Conservation (phyloP, 2,113 vertebrate genomes). For the Phylloscopus whistleri region DNA sequence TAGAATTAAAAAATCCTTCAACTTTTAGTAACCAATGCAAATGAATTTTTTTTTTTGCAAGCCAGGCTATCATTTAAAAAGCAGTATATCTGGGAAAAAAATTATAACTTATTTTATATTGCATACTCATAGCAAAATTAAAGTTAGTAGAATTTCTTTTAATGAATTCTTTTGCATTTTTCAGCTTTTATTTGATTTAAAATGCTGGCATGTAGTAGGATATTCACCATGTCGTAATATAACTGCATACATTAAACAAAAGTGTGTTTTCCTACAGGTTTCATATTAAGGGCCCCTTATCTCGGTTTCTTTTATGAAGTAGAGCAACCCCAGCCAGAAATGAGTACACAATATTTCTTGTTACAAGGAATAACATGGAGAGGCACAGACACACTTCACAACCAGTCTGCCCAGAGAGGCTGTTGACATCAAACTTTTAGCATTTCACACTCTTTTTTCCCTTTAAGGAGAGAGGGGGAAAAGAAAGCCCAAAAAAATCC, state of each 20-base stretch:
- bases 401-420: neutral
- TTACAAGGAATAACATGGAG: neutral
- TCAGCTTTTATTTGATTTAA: neutral
- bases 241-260: neutral
- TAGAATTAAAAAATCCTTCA: neutral
- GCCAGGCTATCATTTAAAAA: neutral
- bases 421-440: neutral
- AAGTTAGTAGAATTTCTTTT: neutral
- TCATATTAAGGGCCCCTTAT: neutral
- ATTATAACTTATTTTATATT: neutral
- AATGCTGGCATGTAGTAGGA: neutral
- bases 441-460: neutral
- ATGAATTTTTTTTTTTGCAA: neutral
- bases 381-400: neutral
- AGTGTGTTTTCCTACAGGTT: neutral
- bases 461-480: neutral
- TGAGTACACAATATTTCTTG: neutral
- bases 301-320: neutral
- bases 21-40: neutral
- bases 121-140: neutral
- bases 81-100: neutral
- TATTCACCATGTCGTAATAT: neutral
- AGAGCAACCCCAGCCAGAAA: neutral
- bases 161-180: neutral
- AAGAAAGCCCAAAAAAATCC: fast-evolving